A percentile compares a stretch with the other conserved stretches of the same genome.
Conservation (phyloP, 2,888 invertebrate genomes). For the Malthinus seriepunctatus region DNA sequence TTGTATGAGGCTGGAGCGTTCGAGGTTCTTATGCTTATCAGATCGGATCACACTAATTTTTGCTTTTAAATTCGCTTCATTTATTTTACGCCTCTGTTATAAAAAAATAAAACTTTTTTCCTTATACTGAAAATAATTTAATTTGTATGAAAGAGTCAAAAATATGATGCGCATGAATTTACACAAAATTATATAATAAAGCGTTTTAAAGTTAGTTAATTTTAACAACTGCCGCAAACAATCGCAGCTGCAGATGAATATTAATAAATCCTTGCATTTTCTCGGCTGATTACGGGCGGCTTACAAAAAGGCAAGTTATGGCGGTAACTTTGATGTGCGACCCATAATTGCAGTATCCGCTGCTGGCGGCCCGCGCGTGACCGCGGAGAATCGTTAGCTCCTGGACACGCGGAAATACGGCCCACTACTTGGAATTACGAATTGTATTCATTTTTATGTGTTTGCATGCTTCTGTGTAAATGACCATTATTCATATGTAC, state of each 20-base stretch:
- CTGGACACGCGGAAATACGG: constrained; percentile 41
- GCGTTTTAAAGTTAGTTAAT: constrained; percentile 31
- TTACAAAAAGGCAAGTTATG: constrained; percentile 30
- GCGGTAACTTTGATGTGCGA: constrained; percentile 42
- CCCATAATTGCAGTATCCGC: constrained; percentile 47
- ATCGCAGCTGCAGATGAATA: constrained; percentile 44
- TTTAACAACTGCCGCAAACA: constrained; percentile 37
- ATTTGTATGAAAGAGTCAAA: no score
- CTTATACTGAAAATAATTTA: no score
- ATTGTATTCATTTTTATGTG: constrained; percentile 25
- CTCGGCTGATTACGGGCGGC: constrained; percentile 45
- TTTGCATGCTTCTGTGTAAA: constrained; percentile 23
- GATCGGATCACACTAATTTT: no score
- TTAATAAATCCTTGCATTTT: constrained; percentile 47
- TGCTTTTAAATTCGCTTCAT: no score
- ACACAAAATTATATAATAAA: not conserved
- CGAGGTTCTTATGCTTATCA: no score
- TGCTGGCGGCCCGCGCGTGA: constrained; percentile 49
- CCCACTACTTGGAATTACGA: constrained; percentile 25
- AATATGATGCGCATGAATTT: not conserved
- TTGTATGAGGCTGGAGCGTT: no score
- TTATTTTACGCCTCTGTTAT: no score
- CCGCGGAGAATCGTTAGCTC: constrained; percentile 49
- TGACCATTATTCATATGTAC: not conserved
- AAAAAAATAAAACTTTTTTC: no score